Evolutionary conservation across 2,113 vertebrate species (phyloP).

Genomic region (Saccopteryx bilineata): DNA sequence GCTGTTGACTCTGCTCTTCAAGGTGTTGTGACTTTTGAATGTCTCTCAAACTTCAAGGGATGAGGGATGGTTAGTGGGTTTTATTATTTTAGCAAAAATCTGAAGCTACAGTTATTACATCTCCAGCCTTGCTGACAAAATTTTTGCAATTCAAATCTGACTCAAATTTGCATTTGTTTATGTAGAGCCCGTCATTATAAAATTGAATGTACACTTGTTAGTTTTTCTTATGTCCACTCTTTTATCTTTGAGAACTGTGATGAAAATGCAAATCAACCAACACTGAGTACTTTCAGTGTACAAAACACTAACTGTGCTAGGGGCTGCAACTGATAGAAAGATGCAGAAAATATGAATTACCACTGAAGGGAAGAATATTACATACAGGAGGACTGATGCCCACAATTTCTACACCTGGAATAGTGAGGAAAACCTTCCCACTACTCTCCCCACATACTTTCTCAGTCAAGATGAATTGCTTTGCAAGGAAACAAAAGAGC

Average conservation of each 20-base stretch:
- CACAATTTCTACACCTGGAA: not conserved
- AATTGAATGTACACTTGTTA: not conserved
- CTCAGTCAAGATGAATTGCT: not conserved
- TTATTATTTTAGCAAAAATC: not conserved
- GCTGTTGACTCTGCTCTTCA: not conserved
- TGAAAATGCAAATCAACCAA: constrained; percentile 54
- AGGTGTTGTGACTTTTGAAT: not conserved
- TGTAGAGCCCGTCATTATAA: constrained; percentile 8
- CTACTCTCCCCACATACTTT: not conserved
- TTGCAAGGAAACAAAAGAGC: constrained; percentile 23
- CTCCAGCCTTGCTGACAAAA: not conserved
- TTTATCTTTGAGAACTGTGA: not conserved
- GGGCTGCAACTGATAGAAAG: not conserved
- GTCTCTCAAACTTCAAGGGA: not conserved
- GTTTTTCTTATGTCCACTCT: constrained; percentile 51
- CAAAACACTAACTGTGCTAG: not conserved
- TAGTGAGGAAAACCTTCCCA: not conserved
- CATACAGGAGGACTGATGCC: not conserved
- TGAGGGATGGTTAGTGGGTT: not conserved
- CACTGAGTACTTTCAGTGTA: not conserved
- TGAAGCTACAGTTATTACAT: constrained; percentile 25
- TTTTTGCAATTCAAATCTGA: constrained; percentile 59
- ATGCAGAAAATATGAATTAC: not conserved
- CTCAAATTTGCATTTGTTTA: constrained; percentile 53
- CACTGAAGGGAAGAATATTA: not conserved